A percentile compares a stretch with the other conserved stretches of the same genome.
Conservation (phyloP, 2,797 vertebrate species). For the Pygocentrus nattereri region DNA sequence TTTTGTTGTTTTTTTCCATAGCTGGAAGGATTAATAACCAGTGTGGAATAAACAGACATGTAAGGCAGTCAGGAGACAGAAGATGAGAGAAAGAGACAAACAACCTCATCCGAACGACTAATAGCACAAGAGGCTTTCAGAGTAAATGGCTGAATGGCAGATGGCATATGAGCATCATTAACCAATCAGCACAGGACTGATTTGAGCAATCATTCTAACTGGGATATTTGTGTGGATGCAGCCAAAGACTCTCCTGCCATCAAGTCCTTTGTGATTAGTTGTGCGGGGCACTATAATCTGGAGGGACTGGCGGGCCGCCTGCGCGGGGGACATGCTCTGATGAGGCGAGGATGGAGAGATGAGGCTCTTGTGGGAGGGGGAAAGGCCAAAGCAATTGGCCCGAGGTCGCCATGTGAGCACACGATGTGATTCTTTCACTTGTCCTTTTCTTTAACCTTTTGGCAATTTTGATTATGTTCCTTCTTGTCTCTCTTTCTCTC, state of each 20-base stretch:
- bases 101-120: constrained; percentile 40
- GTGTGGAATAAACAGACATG: no score
- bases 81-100: constrained; percentile 7
- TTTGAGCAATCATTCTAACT: constrained; percentile 63
- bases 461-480: not conserved
- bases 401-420: not conserved
- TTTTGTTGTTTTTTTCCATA: no score
- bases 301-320: not conserved
- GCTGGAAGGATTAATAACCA: no score
- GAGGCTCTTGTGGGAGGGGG: not conserved
- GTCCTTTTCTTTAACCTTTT: constrained; percentile 43
- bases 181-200: constrained; percentile 60
- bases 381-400: constrained; percentile 50
- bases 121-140: constrained; percentile 48
- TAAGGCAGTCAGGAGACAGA: not conserved
- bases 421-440: not conserved
- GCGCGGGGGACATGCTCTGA: constrained; percentile 10
- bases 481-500: not conserved
- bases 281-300: constrained; percentile 47
- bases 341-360: constrained; percentile 26
- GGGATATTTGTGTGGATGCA: constrained; percentile 33
- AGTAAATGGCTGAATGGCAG: constrained; percentile 47
- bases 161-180: constrained; percentile 44
- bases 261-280: constrained; percentile 60
- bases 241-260: constrained; percentile 53